phyloP scores from a whole-genome alignment of 1,140 invertebrate genomes.

The Pomacea maculata region DNA sequence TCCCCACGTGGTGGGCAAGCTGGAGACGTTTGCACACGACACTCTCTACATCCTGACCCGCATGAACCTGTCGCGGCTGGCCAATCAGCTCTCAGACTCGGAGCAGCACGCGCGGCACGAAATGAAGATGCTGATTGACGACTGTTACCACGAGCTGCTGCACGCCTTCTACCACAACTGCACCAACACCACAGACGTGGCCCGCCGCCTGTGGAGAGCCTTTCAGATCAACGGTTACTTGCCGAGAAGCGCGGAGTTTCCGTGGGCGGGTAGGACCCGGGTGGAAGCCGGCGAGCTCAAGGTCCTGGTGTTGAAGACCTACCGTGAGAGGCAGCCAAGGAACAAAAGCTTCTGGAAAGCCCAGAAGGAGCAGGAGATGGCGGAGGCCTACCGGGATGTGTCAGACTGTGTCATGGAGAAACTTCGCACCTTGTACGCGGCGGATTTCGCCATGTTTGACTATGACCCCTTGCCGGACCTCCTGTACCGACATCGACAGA shows the following conservation, averaged over 20 bases:
- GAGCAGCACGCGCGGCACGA: not conserved
- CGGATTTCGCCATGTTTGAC: conserved; percentile 18
- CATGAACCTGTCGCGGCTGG: conserved; percentile 5
- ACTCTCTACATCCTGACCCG: conserved; percentile 2
- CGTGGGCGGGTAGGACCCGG: not conserved
- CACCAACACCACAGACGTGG: conserved; percentile 22
- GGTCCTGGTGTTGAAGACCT: not conserved
- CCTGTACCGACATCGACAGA: not conserved
- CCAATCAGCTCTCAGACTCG: not conserved
- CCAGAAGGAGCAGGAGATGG: conserved; percentile 1
- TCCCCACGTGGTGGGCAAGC: conserved; percentile 20
- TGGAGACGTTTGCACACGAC: conserved; percentile 25
- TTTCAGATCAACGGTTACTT: conserved; percentile 38
- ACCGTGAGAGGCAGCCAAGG: not conserved
- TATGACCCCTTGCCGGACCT: conserved; percentile 14
- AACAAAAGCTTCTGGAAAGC: not conserved
- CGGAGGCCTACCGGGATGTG: conserved; percentile 5
- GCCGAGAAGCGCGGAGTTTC: conserved; percentile 12
- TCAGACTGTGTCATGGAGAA: not conserved
- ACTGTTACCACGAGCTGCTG: not conserved
- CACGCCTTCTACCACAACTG: not conserved
- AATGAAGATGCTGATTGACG: not conserved
- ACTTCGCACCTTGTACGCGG: not conserved
- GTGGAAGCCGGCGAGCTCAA: not conserved
- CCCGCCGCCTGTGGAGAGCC: conserved; percentile 27